Evolutionary conservation across 2,113 vertebrate genomes (phyloP), one percentile per base, ranked within the genome.

Genomic region (Odocoileus virginianus): DNA sequence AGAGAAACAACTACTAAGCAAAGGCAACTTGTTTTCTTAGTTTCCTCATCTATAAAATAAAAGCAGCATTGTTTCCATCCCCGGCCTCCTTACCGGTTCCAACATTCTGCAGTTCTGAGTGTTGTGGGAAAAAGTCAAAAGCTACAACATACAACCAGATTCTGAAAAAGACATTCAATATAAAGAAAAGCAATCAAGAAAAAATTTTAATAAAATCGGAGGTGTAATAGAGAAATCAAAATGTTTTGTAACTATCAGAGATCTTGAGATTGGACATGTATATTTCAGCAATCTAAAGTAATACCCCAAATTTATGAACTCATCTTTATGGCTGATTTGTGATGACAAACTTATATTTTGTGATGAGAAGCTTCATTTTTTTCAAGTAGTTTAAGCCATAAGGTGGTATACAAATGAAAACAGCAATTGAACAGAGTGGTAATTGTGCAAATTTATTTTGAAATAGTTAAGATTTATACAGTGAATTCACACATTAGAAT

Each of bases 281-380:
- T 96, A 71, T 79, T 96, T 95, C 55, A 93, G 57, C 74, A 81
- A 58, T 91, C n/a, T 87, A 90, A 97, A 92, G 50, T 27, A 83
- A 64, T 61, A 64, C 52, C 33, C 57, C 57, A 90, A 78, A 90
- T 94, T 90, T 76, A 30, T 58, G 40, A 95, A 76, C 54, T 95
- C 81, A 36, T 17, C 47, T 85, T 74, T 19, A 55, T 45, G 43
- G 57, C 43, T 11, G 36, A 87, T 93, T 91, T 90, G 13, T 84
- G 36, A 91, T 88, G 40, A 95, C 76, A 95, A 92, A 54, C 50
- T 58, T 94, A 52, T 4, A 23, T 61, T 67, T 67, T 67, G 33
- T 67, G 64, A 67, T 23, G 36, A 74, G 36, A 40, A 36, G 4
- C 60, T 92, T 90, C 25, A 81, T 85, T 94, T 94, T 93, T 93